These are phyloP conservation scores for Ctenopoma kingsleyae DNA, from an alignment of 2,797 vertebrate genomes.

Conservation along the genomic window DNA sequence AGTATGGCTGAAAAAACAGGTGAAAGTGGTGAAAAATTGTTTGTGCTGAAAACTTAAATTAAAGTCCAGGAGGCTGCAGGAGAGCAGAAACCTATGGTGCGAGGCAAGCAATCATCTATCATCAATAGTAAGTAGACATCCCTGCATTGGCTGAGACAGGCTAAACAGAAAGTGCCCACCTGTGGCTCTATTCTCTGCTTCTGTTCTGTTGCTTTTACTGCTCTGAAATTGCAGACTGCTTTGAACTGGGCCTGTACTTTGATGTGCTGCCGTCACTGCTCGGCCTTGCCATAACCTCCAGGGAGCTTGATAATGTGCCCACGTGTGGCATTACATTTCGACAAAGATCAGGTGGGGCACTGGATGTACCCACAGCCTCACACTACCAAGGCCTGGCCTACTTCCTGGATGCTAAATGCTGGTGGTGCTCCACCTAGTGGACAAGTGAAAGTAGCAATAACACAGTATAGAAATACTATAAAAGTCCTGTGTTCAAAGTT, in stretches of 20 bases:
- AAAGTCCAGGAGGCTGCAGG: conserved; percentile 14
- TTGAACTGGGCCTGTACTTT: conserved; percentile 66
- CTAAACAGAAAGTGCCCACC: conserved; percentile 71
- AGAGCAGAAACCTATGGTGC: conserved; percentile 33
- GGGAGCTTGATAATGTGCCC: conserved; percentile 66
- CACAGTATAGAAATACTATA: not conserved
- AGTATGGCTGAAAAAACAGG: conserved; percentile 11
- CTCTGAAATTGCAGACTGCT: conserved; percentile 73
- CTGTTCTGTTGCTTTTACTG: conserved; percentile 58
- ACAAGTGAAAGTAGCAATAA: not conserved
- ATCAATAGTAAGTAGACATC: conserved; percentile 64
- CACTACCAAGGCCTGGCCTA: conserved; percentile 33
- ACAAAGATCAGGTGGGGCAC: conserved; percentile 66
- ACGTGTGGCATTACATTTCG: conserved; percentile 64
- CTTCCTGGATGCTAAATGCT: conserved; percentile 60
- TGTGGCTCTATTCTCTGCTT: conserved; percentile 73
- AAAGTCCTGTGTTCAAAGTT: not conserved
- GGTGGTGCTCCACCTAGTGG: conserved; percentile 61
- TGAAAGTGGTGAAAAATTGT: conserved; percentile 26
- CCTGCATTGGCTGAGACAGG: conserved; percentile 31
- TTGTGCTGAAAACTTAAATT: conserved; percentile 21
- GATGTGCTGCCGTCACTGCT: conserved; percentile 66
- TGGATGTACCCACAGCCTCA: conserved; percentile 40
- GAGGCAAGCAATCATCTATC: conserved; percentile 69
- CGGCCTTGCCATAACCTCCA: conserved; percentile 56